Conservation (phyloP, 2,888 invertebrate species). For the Cerastis leucographa region DNA sequence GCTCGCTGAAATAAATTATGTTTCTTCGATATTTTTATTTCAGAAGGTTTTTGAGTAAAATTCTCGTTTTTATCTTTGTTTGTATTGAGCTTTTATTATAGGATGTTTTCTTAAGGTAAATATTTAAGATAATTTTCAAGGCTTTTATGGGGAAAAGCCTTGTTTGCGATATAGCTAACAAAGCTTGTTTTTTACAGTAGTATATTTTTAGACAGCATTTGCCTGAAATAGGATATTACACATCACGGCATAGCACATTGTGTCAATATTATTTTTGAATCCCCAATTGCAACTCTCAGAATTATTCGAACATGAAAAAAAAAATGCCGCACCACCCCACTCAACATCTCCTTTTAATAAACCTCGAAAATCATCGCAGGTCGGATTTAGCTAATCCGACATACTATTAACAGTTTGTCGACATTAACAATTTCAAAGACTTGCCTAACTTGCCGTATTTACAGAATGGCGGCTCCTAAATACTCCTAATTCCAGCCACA, state of each 20-base stretch:
- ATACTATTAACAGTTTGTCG: constrained; percentile 41
- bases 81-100: constrained; percentile 12
- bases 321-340: too few relatives aligned
- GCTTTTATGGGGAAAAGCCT: neutral
- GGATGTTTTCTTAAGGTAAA: neutral
- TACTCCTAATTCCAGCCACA: constrained; percentile 19
- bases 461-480: constrained; percentile 24
- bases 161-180: neutral
- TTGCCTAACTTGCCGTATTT: constrained; percentile 14
- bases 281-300: too few relatives aligned
- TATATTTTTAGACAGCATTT: too few relatives aligned
- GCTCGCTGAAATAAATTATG: constrained; percentile 9
- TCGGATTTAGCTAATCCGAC: neutral
- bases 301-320: too few relatives aligned
- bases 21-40: constrained; percentile 17
- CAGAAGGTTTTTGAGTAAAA: neutral
- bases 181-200: too few relatives aligned
- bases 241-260: too few relatives aligned
- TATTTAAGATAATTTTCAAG: neutral
- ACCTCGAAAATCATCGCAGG: constrained; percentile 9
- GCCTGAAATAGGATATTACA: too few relatives aligned
- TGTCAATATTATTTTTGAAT: too few relatives aligned
- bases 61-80: constrained; percentile 6
- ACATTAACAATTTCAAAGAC: constrained; percentile 23
- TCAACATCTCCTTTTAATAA: neutral